phyloP scores from a whole-genome alignment of 1,140 invertebrate species.

The Lordiphosa stackelbergi region DNA sequence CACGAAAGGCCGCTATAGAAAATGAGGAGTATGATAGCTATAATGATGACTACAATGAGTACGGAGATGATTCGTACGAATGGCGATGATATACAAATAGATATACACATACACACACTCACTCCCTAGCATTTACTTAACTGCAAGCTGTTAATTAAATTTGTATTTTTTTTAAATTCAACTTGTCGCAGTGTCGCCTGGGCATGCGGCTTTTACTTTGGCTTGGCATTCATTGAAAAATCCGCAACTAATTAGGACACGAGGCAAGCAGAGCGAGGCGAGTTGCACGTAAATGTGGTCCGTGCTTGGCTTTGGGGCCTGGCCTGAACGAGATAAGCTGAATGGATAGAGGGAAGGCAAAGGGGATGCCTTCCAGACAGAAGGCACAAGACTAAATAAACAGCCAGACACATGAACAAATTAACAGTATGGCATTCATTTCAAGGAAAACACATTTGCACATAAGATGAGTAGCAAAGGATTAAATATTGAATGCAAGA shows the following conservation, averaged over 20 bases:
- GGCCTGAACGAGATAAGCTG: conserved; percentile 12
- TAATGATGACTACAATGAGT: conserved; percentile 9
- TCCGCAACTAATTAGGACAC: conserved; percentile 67
- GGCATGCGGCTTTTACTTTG: conserved; percentile 20
- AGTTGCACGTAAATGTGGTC: conserved; percentile 22
- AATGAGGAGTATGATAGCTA: conserved; percentile 10
- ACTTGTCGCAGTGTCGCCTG: conserved; percentile 46
- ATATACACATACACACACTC: conserved; percentile 6
- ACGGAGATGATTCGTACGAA: conserved; percentile 18
- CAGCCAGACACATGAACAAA: conserved; percentile 33
- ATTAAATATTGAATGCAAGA: too few relatives aligned
- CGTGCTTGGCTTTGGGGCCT: conserved; percentile 11
- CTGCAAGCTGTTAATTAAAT: conserved; percentile 67
- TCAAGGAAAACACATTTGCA: conserved; percentile 3
- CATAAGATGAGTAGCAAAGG: too few relatives aligned
- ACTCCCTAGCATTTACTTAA: conserved; percentile 45
- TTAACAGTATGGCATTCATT: conserved; percentile 31
- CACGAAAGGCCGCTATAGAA: conserved; percentile 30
- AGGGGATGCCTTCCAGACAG: conserved; percentile 7
- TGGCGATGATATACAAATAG: conserved; percentile 14
- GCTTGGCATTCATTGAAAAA: conserved; percentile 59
- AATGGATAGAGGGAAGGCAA: not conserved
- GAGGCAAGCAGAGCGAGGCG: conserved; percentile 17
- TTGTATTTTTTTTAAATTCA: conserved; percentile 52
- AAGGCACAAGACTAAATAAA: conserved; percentile 31